phyloP scores from a whole-genome alignment of 2,113 vertebrate species.

The Plecotus auritus region DNA sequence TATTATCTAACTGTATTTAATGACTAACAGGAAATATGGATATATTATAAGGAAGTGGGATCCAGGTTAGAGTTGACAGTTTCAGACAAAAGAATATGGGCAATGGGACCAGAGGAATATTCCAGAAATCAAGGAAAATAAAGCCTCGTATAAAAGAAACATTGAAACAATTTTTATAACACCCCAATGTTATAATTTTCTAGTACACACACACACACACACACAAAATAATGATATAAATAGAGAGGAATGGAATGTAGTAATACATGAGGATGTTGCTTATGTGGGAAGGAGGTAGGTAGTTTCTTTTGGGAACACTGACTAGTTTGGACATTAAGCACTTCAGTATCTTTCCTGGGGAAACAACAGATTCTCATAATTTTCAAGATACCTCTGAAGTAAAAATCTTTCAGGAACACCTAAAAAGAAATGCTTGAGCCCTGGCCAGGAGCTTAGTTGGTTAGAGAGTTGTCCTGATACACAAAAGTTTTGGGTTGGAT shows the following conservation, averaged over 20 bases:
- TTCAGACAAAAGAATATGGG: not conserved
- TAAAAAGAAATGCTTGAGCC: not conserved
- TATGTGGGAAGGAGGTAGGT: not conserved
- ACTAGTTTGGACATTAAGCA: not conserved
- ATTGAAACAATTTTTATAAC: not conserved
- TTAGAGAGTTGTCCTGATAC: not conserved
- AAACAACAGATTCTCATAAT: not conserved
- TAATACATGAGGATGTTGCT: not conserved
- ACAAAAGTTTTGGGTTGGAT: not conserved
- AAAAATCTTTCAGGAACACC: slow-evolving; percentile 1
- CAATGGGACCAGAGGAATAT: not conserved
- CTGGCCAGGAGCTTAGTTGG: not conserved
- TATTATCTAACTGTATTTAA: not conserved
- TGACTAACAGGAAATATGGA: not conserved
- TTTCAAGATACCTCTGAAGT: slow-evolving; percentile 17
- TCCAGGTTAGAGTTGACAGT: not conserved
- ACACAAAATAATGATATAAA: not conserved
- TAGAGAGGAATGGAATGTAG: not conserved
- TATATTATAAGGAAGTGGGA: not conserved
- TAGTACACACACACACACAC: not conserved
- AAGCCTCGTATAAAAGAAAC: slow-evolving; percentile 16
- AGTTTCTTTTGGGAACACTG: not conserved
- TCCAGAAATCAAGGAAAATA: not conserved
- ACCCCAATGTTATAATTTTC: not conserved
- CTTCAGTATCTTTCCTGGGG: not conserved